Evolutionary conservation across 2,888 invertebrate genomes (phyloP).

Genomic region (Macrosiphum euphorbiae): DNA sequence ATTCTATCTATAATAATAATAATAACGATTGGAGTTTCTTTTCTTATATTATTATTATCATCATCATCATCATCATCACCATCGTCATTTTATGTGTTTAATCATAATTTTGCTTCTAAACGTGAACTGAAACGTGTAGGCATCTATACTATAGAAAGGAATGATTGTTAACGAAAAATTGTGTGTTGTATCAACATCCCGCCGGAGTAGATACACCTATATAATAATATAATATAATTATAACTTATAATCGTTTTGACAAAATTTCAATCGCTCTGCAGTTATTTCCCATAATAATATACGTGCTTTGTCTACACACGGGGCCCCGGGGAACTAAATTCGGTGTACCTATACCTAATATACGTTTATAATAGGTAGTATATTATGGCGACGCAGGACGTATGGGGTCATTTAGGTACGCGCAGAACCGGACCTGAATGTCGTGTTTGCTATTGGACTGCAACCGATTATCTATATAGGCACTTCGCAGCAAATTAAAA

Average conservation of each 20-base stretch:
- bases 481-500: background rate
- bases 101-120: background rate
- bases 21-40: conserved; percentile 45
- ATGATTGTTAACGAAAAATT: conserved; percentile 25
- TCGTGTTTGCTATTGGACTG: conserved; percentile 9
- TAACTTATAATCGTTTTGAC: conserved; percentile 40
- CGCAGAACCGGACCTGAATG: background rate
- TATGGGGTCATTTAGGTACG: background rate
- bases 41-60: background rate
- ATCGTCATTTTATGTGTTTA: background rate
- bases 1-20: conserved; percentile 19
- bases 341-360: background rate
- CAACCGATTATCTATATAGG: conserved; percentile 1
- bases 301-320: background rate
- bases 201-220: too few relatives aligned
- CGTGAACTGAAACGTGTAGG: background rate
- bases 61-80: background rate
- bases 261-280: conserved; percentile 23
- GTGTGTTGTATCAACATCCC: conserved; percentile 21
- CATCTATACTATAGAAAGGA: conserved; percentile 11
- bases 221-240: too few relatives aligned
- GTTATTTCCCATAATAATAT: background rate
- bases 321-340: background rate
- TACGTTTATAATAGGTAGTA: background rate
- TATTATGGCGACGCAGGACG: background rate